These are phyloP conservation scores for Vicugna pacos DNA, from an alignment of 2,113 vertebrate genomes.

Conservation along the genomic window DNA sequence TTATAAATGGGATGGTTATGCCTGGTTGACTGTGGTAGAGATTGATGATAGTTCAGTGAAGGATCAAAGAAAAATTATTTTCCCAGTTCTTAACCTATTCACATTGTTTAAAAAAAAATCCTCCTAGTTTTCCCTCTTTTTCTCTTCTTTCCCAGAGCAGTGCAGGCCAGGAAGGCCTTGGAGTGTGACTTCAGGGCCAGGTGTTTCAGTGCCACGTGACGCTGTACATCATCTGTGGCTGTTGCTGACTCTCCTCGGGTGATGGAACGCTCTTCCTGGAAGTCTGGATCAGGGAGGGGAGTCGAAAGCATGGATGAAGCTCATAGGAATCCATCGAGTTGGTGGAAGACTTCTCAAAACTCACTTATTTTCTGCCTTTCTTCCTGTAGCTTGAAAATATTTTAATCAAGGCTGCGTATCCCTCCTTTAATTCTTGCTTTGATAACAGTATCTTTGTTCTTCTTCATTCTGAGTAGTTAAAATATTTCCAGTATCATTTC, in stretches of 20 bases:
- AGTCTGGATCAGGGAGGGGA: too few species aligned
- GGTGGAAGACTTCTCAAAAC: background rate
- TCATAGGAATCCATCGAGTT: background rate
- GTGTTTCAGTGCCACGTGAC: background rate
- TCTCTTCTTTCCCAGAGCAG: background rate
- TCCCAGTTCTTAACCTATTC: constrained; percentile 38
- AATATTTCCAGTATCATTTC: background rate
- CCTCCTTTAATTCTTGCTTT: constrained; percentile 21
- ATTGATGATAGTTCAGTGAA: constrained; percentile 69
- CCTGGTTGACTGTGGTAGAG: constrained; percentile 8
- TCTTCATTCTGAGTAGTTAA: background rate
- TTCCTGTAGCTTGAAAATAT: background rate
- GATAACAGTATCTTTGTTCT: background rate
- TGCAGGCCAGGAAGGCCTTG: constrained; percentile 39
- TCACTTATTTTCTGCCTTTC: background rate
- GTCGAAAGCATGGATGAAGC: background rate
- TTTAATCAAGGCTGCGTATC: background rate
- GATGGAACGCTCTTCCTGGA: background rate
- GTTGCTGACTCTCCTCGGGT: background rate
- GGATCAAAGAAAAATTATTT: constrained; percentile 78
- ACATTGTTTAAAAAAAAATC: constrained; percentile 5
- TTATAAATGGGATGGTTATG: constrained; percentile 39
- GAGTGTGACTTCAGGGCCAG: constrained; percentile 27
- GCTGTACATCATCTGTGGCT: background rate
- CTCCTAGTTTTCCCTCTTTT: background rate